These are phyloP conservation scores for Unio delphinus DNA, from an alignment of 2,888 invertebrate species.

Conservation along the genomic window DNA sequence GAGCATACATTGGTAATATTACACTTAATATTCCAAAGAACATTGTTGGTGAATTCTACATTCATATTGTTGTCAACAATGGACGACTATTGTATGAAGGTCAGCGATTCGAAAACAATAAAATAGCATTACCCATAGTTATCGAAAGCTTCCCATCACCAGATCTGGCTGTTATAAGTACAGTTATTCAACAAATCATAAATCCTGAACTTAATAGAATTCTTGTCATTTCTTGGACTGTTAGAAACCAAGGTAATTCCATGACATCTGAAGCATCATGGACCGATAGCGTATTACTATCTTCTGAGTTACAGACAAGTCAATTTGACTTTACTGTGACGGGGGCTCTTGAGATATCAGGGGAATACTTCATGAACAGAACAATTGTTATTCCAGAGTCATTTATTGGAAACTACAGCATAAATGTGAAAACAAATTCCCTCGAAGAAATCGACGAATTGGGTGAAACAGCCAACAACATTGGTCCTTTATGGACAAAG, in stretches of 20 bases:
- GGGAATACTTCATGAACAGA: slow-evolving; percentile 7
- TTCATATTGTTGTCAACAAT: background rate
- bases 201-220: too few species aligned
- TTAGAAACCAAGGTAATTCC: slow-evolving; percentile 13
- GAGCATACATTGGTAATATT: background rate
- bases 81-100: slow-evolving; percentile 5
- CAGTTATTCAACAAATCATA: too few species aligned
- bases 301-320: too few species aligned
- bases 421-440: slow-evolving; percentile 13
- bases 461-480: slow-evolving; percentile 11
- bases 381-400: slow-evolving; percentile 13
- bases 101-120: slow-evolving; percentile 1
- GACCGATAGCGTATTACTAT: slow-evolving; percentile 13
- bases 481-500: background rate
- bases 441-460: slow-evolving; percentile 9
- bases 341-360: slow-evolving; percentile 4
- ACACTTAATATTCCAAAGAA: slow-evolving; percentile 4
- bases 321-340: too few species aligned
- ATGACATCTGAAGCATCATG: slow-evolving; percentile 6
- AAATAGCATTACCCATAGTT: background rate
- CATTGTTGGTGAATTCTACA: background rate
- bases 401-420: slow-evolving; percentile 8
- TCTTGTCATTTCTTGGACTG: slow-evolving; percentile 2
- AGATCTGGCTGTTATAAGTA: slow-evolving; percentile 1
- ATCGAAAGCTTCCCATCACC: slow-evolving; percentile 5